Base-by-base conservation (phyloP, 2,888 invertebrate species). In the Sepiola atlantica region DNA sequence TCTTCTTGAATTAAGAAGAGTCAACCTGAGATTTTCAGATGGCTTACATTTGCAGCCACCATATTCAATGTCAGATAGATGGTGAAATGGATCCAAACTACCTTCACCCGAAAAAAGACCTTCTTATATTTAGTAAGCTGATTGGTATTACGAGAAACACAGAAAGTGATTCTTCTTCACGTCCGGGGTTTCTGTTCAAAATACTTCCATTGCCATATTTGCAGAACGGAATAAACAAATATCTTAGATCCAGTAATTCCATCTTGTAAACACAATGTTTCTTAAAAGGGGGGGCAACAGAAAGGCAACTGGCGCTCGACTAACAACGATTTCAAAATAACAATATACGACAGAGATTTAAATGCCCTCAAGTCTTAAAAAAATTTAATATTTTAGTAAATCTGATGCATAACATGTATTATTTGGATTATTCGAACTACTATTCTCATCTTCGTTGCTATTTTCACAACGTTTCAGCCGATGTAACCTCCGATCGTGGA, bases 1-100 rank as follows among this genome's bases (percentile, higher is more conserved):
- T 61, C 61, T 77, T 77, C 77, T 77, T 77, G n/a, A 77, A 32
- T 77, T 77, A n/a, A 32, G 77, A 77, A 77, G 77, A 77, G 61
- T 61, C 61, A 61, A 61, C 10, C 61, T 28, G 24, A 61, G 24
- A 61, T 77, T 16, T 77, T 77, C 32, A 77, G 77, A 77, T 18
- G 32, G n/a, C 77, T 77, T 77, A 77, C n/a, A 77, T 77, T 77
- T 77, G 77, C 77, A 16, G 77, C 16, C 32, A 16, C 32, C n/a
- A n/a, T 77, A 77, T 77, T 32, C 32, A n/a, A n/a, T n/a, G n/a
- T 77, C n/a, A 77, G 32, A 77, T 77, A 77, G n/a, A 77, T 32
- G 32, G n/a, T n/a, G n/a, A 77, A 77, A 77, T n/a, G 32, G 77
- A 77, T 77, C n/a, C n/a, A 77, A 45, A 77, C 77, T 77, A n/a